phyloP scores from a whole-genome alignment of 2,113 vertebrate species.

The Oceanodroma tethys region DNA sequence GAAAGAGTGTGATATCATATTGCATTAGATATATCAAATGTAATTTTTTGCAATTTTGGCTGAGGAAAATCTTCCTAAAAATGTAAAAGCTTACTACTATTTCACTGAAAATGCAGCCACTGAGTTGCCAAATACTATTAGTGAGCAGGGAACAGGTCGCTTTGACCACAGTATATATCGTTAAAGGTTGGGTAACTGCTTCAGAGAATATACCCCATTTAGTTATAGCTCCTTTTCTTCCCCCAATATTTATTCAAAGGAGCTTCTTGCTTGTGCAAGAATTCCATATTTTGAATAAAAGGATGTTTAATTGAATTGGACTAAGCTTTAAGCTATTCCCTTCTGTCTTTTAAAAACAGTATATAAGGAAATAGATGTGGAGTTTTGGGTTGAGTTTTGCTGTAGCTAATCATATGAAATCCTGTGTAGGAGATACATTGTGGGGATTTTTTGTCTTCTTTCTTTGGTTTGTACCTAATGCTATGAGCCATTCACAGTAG shows the following conservation, averaged over 20 bases:
- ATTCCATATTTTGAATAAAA: neutral
- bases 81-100: neutral
- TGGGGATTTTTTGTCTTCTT: neutral
- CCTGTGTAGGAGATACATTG: neutral
- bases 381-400: neutral
- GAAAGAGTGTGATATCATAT: neutral
- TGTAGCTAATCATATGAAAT: neutral
- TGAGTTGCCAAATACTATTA: neutral
- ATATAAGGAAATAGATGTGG: neutral
- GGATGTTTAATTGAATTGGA: neutral
- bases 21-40: neutral
- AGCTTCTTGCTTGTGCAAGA: neutral
- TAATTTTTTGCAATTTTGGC: neutral
- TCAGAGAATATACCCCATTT: neutral
- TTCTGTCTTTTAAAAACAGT: neutral
- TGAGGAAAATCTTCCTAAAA: neutral
- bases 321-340: neutral
- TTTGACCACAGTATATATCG: neutral
- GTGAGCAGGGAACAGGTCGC: neutral
- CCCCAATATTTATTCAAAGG: neutral
- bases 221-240: neutral
- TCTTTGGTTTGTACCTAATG: neutral
- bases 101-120: neutral
- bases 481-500: neutral
- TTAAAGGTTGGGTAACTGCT: neutral